Evolutionary conservation across 2,888 invertebrate species (phyloP).

Genomic region (Coremacera marginata): DNA sequence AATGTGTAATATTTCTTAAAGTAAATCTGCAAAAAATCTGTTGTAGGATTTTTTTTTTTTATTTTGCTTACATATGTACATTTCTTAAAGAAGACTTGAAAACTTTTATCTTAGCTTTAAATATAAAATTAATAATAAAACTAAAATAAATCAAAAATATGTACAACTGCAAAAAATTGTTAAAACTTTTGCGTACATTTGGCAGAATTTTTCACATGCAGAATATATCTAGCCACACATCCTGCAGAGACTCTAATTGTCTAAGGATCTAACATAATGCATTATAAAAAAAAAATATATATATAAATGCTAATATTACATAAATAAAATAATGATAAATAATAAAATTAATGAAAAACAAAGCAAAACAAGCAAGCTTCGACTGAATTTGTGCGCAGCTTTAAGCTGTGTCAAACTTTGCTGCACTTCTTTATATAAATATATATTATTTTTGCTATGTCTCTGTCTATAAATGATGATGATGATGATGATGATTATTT

Average conservation of each 20-base stretch:
- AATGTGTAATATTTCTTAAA: neutral
- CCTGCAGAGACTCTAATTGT: conserved; percentile 66
- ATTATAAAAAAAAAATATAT: too few relatives aligned
- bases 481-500: too few relatives aligned
- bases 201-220: neutral
- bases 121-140: neutral
- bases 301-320: too few relatives aligned
- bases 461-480: too few relatives aligned
- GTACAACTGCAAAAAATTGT: conserved; percentile 9
- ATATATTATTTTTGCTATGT: too few relatives aligned
- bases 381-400: too few relatives aligned
- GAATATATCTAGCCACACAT: conserved; percentile 38
- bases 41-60: conserved; percentile 58
- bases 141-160: conserved; percentile 19
- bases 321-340: too few relatives aligned
- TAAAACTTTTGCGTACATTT: conserved; percentile 13
- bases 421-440: too few relatives aligned
- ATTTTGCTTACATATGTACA: too few relatives aligned
- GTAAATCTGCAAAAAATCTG: conserved; percentile 54
- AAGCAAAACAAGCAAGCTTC: too few relatives aligned
- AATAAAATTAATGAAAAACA: too few relatives aligned
- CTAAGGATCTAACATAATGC: conserved; percentile 55
- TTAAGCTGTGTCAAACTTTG: too few relatives aligned
- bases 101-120: neutral
- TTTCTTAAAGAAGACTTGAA: neutral